Conservation (phyloP, 2,797 vertebrate genomes). For the Myotis planiceps region DNA sequence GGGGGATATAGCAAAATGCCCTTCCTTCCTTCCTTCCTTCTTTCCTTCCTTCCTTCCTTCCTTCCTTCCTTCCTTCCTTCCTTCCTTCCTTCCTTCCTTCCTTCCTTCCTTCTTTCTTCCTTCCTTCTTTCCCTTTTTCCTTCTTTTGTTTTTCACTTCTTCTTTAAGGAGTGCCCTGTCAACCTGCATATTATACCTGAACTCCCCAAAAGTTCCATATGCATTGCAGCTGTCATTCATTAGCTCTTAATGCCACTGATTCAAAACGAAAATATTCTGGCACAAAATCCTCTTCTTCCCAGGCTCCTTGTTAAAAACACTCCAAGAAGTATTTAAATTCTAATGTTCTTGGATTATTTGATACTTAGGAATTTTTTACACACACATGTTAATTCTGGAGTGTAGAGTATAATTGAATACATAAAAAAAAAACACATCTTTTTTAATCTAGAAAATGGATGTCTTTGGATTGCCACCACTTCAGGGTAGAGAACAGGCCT, state of each 20-base stretch:
- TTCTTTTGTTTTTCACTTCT: not conserved
- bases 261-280: not conserved
- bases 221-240: not conserved
- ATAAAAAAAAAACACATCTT: not conserved
- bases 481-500: not conserved
- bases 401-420: slow-evolving; percentile 27
- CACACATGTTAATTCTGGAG: not conserved
- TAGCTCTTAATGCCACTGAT: not conserved
- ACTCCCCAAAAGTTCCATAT: not conserved
- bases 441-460: slow-evolving; percentile 34
- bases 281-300: not conserved
- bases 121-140: not conserved
- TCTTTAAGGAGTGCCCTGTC: not conserved
- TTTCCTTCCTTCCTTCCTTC: not conserved
- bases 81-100: not conserved
- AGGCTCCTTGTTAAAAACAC: slow-evolving; percentile 17
- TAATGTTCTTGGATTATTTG: not conserved
- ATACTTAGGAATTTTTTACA: not conserved
- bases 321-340: slow-evolving; percentile 20
- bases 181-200: not conserved
- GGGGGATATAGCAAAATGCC: not conserved
- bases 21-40: not conserved
- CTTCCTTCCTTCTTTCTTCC: not conserved
- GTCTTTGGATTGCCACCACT: not conserved
- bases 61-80: not conserved